Evolutionary conservation across 2,888 invertebrate species (phyloP).

Genomic region (Trichacis sp.): DNA sequence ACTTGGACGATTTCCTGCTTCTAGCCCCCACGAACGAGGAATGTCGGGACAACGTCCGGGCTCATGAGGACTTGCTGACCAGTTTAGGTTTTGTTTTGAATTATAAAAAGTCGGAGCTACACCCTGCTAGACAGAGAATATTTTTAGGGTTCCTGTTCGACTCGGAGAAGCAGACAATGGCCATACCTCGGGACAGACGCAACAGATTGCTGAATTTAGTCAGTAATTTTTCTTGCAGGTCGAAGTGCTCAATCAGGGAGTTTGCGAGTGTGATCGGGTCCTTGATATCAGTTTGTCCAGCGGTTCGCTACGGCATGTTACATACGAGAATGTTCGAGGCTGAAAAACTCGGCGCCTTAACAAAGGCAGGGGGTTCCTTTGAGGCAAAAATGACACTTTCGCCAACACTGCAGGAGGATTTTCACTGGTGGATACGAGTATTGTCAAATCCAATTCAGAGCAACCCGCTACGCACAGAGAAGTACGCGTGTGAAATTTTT

Average conservation of each 20-base stretch:
- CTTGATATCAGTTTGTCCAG: background rate
- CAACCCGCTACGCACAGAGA: background rate
- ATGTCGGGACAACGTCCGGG: slow-evolving; percentile 4
- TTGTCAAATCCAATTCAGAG: background rate
- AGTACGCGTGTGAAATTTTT: background rate
- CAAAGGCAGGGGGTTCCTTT: background rate
- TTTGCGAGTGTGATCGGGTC: background rate
- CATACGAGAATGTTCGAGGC: background rate
- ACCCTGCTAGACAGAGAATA: background rate
- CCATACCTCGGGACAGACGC: background rate
- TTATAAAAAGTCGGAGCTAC: slow-evolving; percentile 8
- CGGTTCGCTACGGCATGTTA: background rate
- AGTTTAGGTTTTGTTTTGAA: slow-evolving; percentile 15
- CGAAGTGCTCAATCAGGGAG: background rate
- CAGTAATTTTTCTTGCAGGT: background rate
- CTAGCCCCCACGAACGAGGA: background rate
- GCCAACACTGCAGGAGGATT: background rate
- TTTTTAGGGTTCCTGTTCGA: slow-evolving; percentile 19
- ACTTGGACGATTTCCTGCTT: slow-evolving; percentile 15
- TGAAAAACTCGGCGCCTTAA: background rate
- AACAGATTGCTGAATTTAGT: background rate
- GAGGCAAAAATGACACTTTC: background rate
- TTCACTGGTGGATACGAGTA: background rate
- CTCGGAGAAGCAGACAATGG: background rate
- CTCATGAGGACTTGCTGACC: slow-evolving; percentile 1